phyloP scores from a whole-genome alignment of 2,797 vertebrate genomes.

The Fundulus diaphanus region DNA sequence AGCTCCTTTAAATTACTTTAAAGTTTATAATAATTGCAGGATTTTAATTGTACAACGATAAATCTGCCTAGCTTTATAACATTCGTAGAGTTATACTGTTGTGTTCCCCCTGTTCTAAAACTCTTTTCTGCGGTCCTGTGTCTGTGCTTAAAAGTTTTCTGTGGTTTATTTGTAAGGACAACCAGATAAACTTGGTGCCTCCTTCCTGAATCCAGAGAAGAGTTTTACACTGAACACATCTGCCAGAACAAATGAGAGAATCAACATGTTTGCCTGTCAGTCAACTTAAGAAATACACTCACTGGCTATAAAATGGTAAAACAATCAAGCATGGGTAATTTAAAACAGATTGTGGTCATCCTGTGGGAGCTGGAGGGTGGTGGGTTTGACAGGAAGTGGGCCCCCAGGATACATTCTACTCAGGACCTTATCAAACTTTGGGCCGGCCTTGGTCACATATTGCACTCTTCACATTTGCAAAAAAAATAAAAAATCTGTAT shows the following conservation, averaged over 20 bases:
- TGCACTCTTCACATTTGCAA: background rate
- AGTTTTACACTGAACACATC: too few relatives aligned
- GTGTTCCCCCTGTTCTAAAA: too few relatives aligned
- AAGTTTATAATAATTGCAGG: too few relatives aligned
- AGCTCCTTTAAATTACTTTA: too few relatives aligned
- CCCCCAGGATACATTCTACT: background rate
- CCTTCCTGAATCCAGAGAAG: too few relatives aligned
- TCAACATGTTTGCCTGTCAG: background rate
- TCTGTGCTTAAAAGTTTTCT: background rate
- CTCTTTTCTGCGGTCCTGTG: background rate
- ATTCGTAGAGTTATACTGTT: background rate
- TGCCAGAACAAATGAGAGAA: background rate
- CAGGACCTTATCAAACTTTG: background rate
- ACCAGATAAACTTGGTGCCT: too few relatives aligned
- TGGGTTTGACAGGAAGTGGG: background rate
- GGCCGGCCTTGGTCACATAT: background rate
- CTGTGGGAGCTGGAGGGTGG: background rate
- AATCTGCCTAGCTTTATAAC: too few relatives aligned
- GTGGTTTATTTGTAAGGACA: background rate
- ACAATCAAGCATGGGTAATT: background rate
- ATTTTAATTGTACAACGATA: too few relatives aligned
- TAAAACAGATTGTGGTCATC: background rate
- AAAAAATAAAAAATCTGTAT: too few relatives aligned
- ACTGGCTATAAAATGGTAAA: background rate
- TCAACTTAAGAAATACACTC: background rate